Conservation (phyloP, 2,113 vertebrate genomes). For the Ceyx melanurus region DNA sequence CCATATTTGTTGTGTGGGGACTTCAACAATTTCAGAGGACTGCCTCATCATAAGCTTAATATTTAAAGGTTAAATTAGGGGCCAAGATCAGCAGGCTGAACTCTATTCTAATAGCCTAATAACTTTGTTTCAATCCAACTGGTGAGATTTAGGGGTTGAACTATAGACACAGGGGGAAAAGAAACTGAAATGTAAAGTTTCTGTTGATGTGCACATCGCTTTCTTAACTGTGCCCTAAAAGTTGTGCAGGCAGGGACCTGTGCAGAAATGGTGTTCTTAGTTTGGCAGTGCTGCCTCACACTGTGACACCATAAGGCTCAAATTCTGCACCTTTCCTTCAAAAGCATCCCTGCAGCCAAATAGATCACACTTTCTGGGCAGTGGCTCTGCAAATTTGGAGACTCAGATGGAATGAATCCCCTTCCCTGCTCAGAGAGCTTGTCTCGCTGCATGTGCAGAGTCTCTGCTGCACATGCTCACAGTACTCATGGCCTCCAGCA, state of each 20-base stretch:
- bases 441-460: background rate
- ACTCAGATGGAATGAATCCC: background rate
- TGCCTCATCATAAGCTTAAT: background rate
- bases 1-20: background rate
- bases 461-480: background rate
- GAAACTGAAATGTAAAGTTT: background rate
- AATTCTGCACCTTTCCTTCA: background rate
- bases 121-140: background rate
- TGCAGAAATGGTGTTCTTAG: background rate
- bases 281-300: background rate
- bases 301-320: background rate
- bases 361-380: background rate
- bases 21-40: background rate
- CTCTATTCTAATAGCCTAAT: background rate
- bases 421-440: background rate
- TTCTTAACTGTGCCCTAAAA: background rate
- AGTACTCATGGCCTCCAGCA: conserved; percentile 22
- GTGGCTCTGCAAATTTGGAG: background rate
- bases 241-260: background rate
- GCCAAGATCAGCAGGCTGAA: background rate
- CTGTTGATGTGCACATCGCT: background rate
- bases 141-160: background rate
- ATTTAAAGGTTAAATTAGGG: background rate
- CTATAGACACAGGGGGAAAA: background rate
- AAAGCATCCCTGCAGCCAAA: background rate